Base-by-base conservation (phyloP, 2,113 vertebrate genomes). In the Nothobranchius furzeri region DNA sequence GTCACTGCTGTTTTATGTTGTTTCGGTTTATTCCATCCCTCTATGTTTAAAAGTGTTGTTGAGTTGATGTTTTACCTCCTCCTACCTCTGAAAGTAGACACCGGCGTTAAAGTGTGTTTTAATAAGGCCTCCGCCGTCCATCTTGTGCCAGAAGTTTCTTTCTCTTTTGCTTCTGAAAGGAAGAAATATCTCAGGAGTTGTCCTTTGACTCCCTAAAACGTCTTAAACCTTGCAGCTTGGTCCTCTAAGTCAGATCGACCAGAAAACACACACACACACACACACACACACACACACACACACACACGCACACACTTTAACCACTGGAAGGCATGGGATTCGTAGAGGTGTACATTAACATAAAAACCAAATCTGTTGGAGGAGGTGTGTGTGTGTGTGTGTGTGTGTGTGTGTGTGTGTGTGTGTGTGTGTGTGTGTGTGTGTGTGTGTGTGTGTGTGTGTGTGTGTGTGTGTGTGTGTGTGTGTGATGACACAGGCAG, bases 271-370 rank as follows among this genome's bases (percentile, higher is more conserved):
- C 61, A 53, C 60, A 57, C 60, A 56, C 42, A 49, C 53, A 68
- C 62, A 70, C 64, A 55, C 62, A 81, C 59, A 67, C 61, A 65
- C 61, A 78, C 57, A 4, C 48, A 72, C 24, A 51, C 52, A 58
- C 30, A 30, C 30, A 30, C 20, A 20, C 30, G 2, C 20, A 20
- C 20, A 20, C 30, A 89, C 92, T 89, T 87, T 88, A 83, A 89
- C 85, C 90, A 79, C 94, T 90, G 84, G 45, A 92, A 94, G 93
- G 87, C 92, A 78, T 90, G 78, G 91, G 89, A 75, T 83, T 87
- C 90, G 75, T 90, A 87, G 91, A 95, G 93, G 93, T 94, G 88
- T 84, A 81, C 90, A 87, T 92, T 92, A 92, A 94, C 95, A 95
- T 92, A 94, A 95, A 94, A 85, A 93, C 54, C 58, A 83, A 92